Percentiles rank a stretch among this genome's conserved stretches.
These are phyloP conservation scores for Spongilla lacustris DNA, from an alignment of 37 sponge, comb jelly and placozoan species.

Conservation along the genomic window DNA sequence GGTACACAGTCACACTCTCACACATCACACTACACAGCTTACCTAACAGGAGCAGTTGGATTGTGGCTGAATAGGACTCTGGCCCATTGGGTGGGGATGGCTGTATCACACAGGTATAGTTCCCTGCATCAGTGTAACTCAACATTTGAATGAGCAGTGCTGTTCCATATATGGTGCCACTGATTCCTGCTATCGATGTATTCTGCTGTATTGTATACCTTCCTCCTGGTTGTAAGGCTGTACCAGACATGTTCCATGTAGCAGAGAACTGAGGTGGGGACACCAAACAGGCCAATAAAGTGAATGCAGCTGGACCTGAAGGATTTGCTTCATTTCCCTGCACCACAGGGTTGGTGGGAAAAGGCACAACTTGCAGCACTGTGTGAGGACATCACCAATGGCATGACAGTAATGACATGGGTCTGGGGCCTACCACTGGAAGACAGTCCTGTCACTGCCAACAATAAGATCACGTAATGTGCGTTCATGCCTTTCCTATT, in stretches of 20 bases:
- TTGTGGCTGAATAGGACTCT: neutral
- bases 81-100: neutral
- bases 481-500: neutral
- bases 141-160: neutral
- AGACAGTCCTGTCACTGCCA: neutral
- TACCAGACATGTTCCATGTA: neutral
- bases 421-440: neutral
- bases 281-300: neutral
- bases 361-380: neutral
- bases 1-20: neutral
- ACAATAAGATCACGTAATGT: neutral
- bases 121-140: constrained; percentile 26
- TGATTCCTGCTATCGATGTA: neutral
- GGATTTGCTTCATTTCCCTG: neutral
- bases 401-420: neutral
- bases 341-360: neutral
- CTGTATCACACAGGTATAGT: constrained; percentile 15
- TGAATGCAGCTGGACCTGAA: neutral
- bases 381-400: neutral
- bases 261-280: neutral
- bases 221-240: neutral
- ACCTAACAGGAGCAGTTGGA: neutral
- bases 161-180: neutral
- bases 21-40: neutral
- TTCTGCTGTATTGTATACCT: neutral